Conservation (phyloP, 2,888 invertebrate species). For the Alviniconcha strummeri region DNA sequence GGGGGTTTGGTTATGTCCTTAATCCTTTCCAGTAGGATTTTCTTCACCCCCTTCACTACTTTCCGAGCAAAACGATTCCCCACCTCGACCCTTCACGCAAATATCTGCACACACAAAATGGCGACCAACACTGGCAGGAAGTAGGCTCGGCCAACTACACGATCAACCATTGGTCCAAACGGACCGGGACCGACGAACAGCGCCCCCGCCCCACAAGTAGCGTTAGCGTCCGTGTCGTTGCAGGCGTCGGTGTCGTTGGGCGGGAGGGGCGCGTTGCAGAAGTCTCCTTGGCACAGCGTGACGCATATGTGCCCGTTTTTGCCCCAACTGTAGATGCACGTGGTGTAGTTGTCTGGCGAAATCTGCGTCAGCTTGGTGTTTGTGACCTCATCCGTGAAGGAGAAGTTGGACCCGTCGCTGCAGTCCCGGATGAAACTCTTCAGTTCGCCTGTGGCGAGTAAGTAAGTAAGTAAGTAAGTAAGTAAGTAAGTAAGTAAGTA, state of each 20-base stretch:
- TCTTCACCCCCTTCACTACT: no score
- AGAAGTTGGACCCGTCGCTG: conserved; percentile 42
- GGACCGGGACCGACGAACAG: conserved; percentile 3
- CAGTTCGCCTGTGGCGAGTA: conserved; percentile 36
- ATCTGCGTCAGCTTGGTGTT: conserved; percentile 24
- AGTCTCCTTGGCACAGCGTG: conserved; percentile 29
- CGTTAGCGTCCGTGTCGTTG: conserved; percentile 14
- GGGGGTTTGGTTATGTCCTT: no score
- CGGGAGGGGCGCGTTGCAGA: conserved; percentile 38
- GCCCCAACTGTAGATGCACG: conserved; percentile 29
- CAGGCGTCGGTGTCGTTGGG: background rate
- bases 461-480: background rate
- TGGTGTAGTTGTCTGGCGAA: conserved; percentile 34
- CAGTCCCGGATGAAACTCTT: conserved; percentile 47
- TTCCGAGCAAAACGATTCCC: no score
- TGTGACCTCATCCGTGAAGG: conserved; percentile 33
- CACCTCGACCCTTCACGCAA: no score
- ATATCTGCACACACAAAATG: background rate
- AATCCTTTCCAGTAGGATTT: no score
- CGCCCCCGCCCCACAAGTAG: conserved; percentile 16
- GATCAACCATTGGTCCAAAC: conserved; percentile 25
- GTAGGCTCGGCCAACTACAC: conserved; percentile 11
- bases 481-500: no score
- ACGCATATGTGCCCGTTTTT: conserved; percentile 34
- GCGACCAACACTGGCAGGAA: conserved; percentile 17